phyloP scores from a whole-genome alignment of 1,140 invertebrate genomes.

The Sycobia sp. region DNA sequence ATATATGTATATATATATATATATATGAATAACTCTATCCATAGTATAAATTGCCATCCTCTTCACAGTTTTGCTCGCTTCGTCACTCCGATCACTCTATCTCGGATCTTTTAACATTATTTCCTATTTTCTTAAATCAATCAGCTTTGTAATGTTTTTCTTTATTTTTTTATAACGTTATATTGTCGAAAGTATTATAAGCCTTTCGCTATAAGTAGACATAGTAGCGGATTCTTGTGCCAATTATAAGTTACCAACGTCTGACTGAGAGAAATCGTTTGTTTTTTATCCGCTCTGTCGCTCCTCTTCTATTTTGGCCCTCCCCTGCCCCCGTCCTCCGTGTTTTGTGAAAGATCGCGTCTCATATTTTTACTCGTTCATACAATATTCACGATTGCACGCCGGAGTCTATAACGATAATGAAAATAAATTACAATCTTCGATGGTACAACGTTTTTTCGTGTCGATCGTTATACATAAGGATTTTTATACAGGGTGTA shows the following conservation, averaged over 20 bases:
- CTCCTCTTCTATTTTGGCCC: too few relatives aligned
- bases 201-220: conserved; percentile 3
- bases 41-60: too few relatives aligned
- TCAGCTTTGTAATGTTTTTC: too few relatives aligned
- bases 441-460: conserved; percentile 28
- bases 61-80: background rate
- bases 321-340: too few relatives aligned
- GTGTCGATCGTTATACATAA: conserved; percentile 29
- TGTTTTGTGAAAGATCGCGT: conserved; percentile 21
- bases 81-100: background rate
- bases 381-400: too few relatives aligned
- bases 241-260: conserved; percentile 23
- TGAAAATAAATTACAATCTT: conserved; percentile 29
- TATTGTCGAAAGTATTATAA: too few relatives aligned
- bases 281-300: conserved; percentile 21
- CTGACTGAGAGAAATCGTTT: conserved; percentile 22
- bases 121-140: background rate
- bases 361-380: conserved; percentile 27
- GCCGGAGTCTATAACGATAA: conserved; percentile 28
- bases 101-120: background rate
- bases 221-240: too few relatives aligned
- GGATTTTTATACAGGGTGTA: conserved; percentile 36
- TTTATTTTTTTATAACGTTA: background rate
- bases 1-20: too few relatives aligned
- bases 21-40: too few relatives aligned